These are phyloP conservation scores for Psilanteris sp. DNA, from an alignment of 1,140 invertebrate species.

Conservation along the genomic window DNA sequence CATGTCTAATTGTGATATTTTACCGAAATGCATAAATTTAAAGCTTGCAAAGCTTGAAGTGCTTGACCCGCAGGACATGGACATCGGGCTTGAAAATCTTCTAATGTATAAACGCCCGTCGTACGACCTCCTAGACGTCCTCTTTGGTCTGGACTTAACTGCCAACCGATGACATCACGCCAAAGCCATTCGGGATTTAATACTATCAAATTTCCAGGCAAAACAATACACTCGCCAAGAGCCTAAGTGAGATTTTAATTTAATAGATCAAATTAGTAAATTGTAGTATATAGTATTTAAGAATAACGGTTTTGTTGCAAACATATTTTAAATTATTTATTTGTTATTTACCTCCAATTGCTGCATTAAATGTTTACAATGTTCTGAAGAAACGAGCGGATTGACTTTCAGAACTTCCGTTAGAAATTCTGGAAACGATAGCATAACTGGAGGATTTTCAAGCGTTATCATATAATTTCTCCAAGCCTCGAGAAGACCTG, in stretches of 20 bases:
- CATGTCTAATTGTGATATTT: too few relatives aligned
- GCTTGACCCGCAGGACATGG: slow-evolving; percentile 87
- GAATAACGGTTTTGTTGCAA: too few relatives aligned
- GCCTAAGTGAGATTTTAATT: too few relatives aligned
- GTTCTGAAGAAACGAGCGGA: slow-evolving; percentile 75
- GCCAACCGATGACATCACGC: slow-evolving; percentile 85
- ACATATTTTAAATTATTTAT: too few relatives aligned
- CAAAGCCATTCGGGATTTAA: slow-evolving; percentile 88
- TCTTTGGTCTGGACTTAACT: slow-evolving; percentile 85
- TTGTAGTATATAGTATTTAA: too few relatives aligned
- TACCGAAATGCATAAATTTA: slow-evolving; percentile 86
- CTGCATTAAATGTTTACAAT: slow-evolving; percentile 74
- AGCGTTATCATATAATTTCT: slow-evolving; percentile 71
- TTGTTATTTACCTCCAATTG: slow-evolving; percentile 72
- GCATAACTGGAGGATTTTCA: slow-evolving; percentile 74
- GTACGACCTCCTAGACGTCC: slow-evolving; percentile 82
- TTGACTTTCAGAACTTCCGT: slow-evolving; percentile 76
- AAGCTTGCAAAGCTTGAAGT: slow-evolving; percentile 84
- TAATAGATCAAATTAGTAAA: too few relatives aligned
- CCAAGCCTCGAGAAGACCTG: slow-evolving; percentile 76
- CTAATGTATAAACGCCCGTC: slow-evolving; percentile 88
- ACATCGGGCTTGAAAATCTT: slow-evolving; percentile 89
- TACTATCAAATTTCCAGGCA: slow-evolving; percentile 85
- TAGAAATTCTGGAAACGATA: slow-evolving; percentile 73
- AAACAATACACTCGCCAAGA: slow-evolving; percentile 75